These are phyloP conservation scores for Euthynnus affinis DNA, from an alignment of 2,797 vertebrate species.

Conservation along the genomic window DNA sequence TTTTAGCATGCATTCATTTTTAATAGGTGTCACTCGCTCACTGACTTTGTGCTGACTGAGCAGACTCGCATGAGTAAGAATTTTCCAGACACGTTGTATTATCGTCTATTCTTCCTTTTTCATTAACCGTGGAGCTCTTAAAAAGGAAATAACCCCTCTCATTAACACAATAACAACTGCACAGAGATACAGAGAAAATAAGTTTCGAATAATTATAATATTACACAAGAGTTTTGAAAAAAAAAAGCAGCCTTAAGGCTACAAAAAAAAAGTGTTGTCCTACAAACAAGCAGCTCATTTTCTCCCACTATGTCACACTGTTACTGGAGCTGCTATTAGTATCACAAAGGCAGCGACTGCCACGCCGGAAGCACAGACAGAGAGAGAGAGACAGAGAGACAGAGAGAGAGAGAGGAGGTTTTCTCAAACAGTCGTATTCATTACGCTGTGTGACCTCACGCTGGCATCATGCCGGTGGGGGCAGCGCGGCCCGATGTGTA, in stretches of 20 bases:
- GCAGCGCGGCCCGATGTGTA: conserved; percentile 8
- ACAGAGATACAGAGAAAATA: neutral
- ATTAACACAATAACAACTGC: conserved; percentile 15
- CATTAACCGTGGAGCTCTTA: neutral
- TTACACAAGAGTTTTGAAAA: neutral
- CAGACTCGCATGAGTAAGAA: neutral
- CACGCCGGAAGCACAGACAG: neutral
- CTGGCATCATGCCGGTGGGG: conserved; percentile 4
- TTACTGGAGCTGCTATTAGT: neutral
- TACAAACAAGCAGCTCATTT: conserved; percentile 18
- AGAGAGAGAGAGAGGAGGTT: too few relatives aligned
- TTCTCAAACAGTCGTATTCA: conserved; percentile 34
- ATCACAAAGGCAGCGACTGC: conserved; percentile 1
- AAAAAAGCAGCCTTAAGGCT: neutral
- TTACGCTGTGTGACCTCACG: conserved; percentile 58
- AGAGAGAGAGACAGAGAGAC: too few relatives aligned
- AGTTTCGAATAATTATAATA: neutral
- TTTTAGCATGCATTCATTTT: conserved; percentile 60
- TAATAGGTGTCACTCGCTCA: conserved; percentile 62
- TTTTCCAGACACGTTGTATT: neutral
- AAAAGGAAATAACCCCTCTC: neutral
- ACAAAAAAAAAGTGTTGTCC: neutral
- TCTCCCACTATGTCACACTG: neutral
- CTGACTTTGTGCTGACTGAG: conserved; percentile 53
- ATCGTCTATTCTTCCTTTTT: neutral